These are phyloP conservation scores for Meliscaeva auricollis DNA, from an alignment of 2,888 invertebrate genomes.

Conservation along the genomic window DNA sequence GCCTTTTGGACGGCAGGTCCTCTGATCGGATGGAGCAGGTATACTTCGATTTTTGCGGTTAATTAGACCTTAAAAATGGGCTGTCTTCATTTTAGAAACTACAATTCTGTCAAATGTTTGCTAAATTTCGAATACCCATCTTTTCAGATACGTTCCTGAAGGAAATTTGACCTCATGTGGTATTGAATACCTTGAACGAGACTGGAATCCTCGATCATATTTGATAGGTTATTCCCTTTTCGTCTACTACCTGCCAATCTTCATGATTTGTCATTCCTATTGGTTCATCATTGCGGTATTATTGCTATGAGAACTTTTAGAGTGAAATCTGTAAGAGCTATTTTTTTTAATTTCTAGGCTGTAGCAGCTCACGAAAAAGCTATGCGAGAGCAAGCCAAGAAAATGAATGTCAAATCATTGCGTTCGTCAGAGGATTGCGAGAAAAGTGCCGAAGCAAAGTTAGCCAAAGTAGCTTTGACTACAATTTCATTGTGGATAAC, in stretches of 20 bases:
- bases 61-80: too few species aligned
- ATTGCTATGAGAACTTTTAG: constrained; percentile 2
- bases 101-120: not conserved
- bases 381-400: constrained; percentile 86
- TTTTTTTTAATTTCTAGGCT: constrained; percentile 82
- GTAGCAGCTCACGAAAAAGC: constrained; percentile 85
- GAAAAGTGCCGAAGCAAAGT: constrained; percentile 85
- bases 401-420: constrained; percentile 86
- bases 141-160: constrained; percentile 86
- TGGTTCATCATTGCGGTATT: constrained; percentile 85
- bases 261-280: constrained; percentile 86
- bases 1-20: constrained; percentile 86
- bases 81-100: too few species aligned
- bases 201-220: constrained; percentile 84
- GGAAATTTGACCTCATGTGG: constrained; percentile 88
- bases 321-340: not conserved
- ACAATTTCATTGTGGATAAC: constrained; percentile 87
- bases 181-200: constrained; percentile 84
- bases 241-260: constrained; percentile 84
- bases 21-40: constrained; percentile 86
- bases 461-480: constrained; percentile 86
- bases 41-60: not conserved
- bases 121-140: not conserved
- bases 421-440: constrained; percentile 84
- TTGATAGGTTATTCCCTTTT: constrained; percentile 85